phyloP scores from a whole-genome alignment of 2,888 invertebrate genomes.

The Parascotia fuliginaria region DNA sequence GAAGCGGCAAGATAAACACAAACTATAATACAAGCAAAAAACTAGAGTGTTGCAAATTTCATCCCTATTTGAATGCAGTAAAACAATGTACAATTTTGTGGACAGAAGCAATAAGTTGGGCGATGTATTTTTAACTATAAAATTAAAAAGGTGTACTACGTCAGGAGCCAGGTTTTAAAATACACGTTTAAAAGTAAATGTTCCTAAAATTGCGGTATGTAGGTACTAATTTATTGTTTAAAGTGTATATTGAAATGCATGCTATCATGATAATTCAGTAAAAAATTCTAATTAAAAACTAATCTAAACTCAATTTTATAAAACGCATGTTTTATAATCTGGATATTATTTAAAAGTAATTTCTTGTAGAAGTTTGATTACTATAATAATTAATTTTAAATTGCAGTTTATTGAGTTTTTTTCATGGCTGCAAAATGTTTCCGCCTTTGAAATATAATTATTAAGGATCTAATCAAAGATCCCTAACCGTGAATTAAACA shows the following conservation, averaged over 20 bases:
- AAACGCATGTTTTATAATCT: too few species aligned
- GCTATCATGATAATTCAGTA: too few species aligned
- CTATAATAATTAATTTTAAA: too few species aligned
- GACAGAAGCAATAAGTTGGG: conserved; percentile 9
- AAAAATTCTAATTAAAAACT: too few species aligned
- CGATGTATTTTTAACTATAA: conserved; percentile 42
- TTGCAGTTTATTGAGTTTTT: too few species aligned
- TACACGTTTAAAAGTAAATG: conserved; percentile 1
- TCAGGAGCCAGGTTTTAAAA: background rate
- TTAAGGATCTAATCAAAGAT: conserved; percentile 41
- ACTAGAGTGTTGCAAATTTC: conserved; percentile 1
- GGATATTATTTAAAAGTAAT: too few species aligned
- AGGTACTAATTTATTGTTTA: background rate
- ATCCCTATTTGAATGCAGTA: conserved; percentile 13
- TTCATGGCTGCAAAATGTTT: background rate
- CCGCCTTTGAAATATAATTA: conserved; percentile 15
- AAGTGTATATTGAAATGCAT: too few species aligned
- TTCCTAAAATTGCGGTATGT: background rate
- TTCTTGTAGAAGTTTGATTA: too few species aligned
- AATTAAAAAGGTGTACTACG: conserved; percentile 43
- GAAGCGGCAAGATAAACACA: conserved; percentile 34
- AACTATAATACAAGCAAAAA: background rate
- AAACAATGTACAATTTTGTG: background rate
- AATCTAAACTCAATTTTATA: too few species aligned
- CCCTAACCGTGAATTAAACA: conserved; percentile 40